These are phyloP conservation scores for Rosalia funebris DNA, from an alignment of 2,888 invertebrate genomes.

Conservation along the genomic window DNA sequence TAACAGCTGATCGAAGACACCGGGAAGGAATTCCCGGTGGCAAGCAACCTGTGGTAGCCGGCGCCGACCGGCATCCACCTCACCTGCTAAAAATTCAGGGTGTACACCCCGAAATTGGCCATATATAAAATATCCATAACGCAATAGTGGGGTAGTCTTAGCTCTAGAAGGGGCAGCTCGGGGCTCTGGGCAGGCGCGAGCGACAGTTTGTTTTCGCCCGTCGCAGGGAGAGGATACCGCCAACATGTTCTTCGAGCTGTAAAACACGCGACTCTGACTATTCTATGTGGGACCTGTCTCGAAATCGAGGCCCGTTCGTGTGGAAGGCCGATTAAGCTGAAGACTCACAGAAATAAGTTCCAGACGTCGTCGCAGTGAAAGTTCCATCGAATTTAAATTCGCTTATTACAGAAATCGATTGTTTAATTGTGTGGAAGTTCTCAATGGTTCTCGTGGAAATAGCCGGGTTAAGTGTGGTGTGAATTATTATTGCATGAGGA, in stretches of 20 bases:
- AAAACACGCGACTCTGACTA: conserved; percentile 10
- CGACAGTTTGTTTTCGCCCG: conserved; percentile 20
- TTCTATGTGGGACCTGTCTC: conserved; percentile 9
- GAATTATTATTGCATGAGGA: conserved; percentile 24
- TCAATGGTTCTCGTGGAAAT: conserved; percentile 16
- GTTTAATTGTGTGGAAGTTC: conserved; percentile 20
- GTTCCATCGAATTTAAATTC: conserved; percentile 7
- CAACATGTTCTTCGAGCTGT: conserved; percentile 7
- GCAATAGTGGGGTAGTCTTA: conserved; percentile 28
- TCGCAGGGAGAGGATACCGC: conserved; percentile 22
- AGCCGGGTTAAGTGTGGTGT: conserved; percentile 19
- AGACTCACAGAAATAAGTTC: conserved; percentile 4
- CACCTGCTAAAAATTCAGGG: conserved; percentile 31
- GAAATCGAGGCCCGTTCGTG: no score
- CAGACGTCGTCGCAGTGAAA: not conserved
- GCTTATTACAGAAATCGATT: conserved; percentile 13
- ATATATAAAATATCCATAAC: conserved; percentile 33
- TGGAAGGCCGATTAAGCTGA: conserved; percentile 1
- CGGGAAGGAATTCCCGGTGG: not conserved
- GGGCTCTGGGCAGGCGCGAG: conserved; percentile 30
- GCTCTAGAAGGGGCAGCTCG: conserved; percentile 30
- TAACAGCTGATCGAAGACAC: no score
- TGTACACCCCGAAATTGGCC: conserved; percentile 27
- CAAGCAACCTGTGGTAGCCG: conserved; percentile 10
- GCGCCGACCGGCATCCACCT: not conserved